Evolutionary conservation across 2,888 invertebrate species (phyloP).

Genomic region (Thymelicus lineola): DNA sequence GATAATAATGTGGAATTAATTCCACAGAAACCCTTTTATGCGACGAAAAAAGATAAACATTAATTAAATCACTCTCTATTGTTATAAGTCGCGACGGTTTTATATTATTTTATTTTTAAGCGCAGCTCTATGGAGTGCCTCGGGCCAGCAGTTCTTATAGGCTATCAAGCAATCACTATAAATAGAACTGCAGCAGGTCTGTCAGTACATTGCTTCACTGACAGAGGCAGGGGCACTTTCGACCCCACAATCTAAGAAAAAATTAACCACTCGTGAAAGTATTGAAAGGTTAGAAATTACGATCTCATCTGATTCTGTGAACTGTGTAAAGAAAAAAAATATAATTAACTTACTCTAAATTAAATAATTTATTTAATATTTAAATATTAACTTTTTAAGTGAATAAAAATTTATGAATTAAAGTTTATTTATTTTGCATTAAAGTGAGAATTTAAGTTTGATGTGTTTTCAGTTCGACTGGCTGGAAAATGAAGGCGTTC

Average conservation of each 20-base stretch:
- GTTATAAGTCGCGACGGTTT: slow-evolving; percentile 37
- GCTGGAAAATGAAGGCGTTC: slow-evolving; percentile 68
- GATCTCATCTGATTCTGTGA: slow-evolving; percentile 40
- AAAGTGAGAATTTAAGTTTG: slow-evolving; percentile 35
- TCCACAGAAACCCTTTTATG: background rate
- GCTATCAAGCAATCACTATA: slow-evolving; percentile 66
- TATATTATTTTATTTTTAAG: slow-evolving; percentile 26
- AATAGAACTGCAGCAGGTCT: slow-evolving; percentile 63
- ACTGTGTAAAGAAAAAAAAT: slow-evolving; percentile 31
- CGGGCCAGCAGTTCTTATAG: slow-evolving; percentile 47
- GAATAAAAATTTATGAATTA: slow-evolving; percentile 22
- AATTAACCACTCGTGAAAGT: slow-evolving; percentile 69
- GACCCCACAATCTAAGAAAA: slow-evolving; percentile 59
- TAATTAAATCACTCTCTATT: slow-evolving; percentile 4
- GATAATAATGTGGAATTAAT: no score
- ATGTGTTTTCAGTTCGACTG: slow-evolving; percentile 78
- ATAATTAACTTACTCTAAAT: background rate
- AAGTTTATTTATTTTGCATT: slow-evolving; percentile 39
- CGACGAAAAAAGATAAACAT: background rate
- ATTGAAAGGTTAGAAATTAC: slow-evolving; percentile 67
- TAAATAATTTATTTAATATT: background rate
- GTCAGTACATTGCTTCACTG: slow-evolving; percentile 73
- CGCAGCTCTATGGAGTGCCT: slow-evolving; percentile 62
- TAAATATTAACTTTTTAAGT: background rate
- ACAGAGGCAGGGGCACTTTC: slow-evolving; percentile 63